These are phyloP conservation scores for Dicrurus megarhynchus DNA, from an alignment of 2,113 vertebrate genomes.

Conservation along the genomic window DNA sequence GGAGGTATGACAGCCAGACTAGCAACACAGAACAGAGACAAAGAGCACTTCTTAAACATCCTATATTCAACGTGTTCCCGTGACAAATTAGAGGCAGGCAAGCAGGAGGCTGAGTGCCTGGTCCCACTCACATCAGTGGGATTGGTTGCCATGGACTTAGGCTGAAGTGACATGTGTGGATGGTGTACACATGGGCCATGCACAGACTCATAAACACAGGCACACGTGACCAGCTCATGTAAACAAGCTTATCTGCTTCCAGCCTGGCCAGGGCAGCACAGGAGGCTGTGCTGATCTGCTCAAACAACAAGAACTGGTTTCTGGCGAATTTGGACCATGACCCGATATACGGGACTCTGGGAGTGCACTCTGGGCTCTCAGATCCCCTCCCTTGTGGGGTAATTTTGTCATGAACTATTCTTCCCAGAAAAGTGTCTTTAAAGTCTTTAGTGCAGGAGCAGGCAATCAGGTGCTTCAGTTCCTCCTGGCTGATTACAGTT, in stretches of 20 bases:
- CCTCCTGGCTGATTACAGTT: not conserved
- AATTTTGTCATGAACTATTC: not conserved
- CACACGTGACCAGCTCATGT: not conserved
- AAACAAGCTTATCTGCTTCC: not conserved
- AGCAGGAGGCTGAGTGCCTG: not conserved
- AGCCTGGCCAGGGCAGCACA: not conserved
- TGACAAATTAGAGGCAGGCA: not conserved
- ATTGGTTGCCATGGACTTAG: not conserved
- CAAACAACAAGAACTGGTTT: not conserved
- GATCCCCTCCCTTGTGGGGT: not conserved
- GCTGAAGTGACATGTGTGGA: not conserved
- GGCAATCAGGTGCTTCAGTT: not conserved
- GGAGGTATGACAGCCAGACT: not conserved
- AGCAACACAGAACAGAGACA: not conserved
- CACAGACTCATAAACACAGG: not conserved
- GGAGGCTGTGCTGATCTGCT: not conserved
- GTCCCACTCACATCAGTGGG: not conserved
- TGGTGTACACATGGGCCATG: not conserved
- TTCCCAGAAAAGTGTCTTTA: not conserved
- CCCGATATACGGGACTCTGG: fast-evolving
- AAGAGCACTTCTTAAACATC: not conserved
- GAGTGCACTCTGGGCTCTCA: not conserved
- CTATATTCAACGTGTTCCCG: fast-evolving
- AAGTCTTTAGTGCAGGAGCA: not conserved
- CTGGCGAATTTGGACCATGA: not conserved